Base-by-base conservation (phyloP, 2,888 invertebrate species). In the Megaustenia siamemsis region DNA sequence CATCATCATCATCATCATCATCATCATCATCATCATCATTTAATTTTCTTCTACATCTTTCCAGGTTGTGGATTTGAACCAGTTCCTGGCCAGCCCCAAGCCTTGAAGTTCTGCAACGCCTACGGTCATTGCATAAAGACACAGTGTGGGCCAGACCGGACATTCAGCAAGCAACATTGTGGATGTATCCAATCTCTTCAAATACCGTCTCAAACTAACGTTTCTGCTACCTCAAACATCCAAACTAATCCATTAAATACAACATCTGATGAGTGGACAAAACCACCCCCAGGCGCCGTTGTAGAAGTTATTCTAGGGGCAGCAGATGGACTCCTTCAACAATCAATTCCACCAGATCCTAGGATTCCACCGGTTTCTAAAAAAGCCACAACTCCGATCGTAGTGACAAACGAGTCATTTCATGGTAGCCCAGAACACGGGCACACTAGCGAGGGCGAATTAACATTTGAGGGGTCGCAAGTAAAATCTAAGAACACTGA, bases 61-160 rank as follows among this genome's bases (percentile, higher is more conserved):
- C n/a, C n/a, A n/a, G 76, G 76, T 32, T 76, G 76, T 53, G 76
- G 76, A 28, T 76, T 76, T 35, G 76, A 76, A 3, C 32, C 53
- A 5, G 76, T 76, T 18, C 76, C 76, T 10, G 76, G 76, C 2
- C 76, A 76, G 28, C 76, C 76, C 5, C n/a, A 35, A n/a, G 53
- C 45, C 12, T 8, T 76, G 32, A 45, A 76, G 53, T 76, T 76
- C 53, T 76, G 76, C 76, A 32, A 76, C 21, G 76, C 76, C 21
- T 76, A 76, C 53, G 76, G 76, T 28, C 76, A 76, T 6, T 76
- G 76, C 32, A 76, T 76, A 18, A 76, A 76, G 28, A 53, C 53
- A 1, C 6, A 28, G 8, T 76, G 76, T 24, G 32, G 76, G 3
- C 32, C 68, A 8, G 68, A 68, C 32, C 68, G n/a, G 12, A n/a